These are phyloP conservation scores for Musca domestica DNA, from an alignment of 1,140 invertebrate species.

Conservation along the genomic window DNA sequence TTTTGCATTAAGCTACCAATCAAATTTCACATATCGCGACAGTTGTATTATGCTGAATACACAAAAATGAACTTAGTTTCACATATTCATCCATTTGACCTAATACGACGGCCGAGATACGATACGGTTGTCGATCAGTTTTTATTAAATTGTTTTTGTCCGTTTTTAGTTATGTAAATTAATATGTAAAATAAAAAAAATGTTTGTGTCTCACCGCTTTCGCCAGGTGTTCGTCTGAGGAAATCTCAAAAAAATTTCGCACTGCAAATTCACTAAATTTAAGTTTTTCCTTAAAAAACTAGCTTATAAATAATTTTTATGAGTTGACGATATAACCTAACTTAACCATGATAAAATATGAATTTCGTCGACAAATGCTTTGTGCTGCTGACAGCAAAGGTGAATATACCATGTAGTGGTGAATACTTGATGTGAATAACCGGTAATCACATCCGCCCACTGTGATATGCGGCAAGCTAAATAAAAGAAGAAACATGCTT, in stretches of 20 bases:
- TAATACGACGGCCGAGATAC: neutral
- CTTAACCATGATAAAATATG: conserved; percentile 38
- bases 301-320: conserved; percentile 55
- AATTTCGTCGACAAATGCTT: conserved; percentile 29
- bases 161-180: conserved; percentile 45
- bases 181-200: conserved; percentile 21
- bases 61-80: neutral
- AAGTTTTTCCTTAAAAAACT: conserved; percentile 55
- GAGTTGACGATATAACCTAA: conserved; percentile 56
- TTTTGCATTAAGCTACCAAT: too few species aligned
- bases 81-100: conserved; percentile 12
- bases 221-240: conserved; percentile 53
- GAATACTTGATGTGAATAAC: too few species aligned
- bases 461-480: too few species aligned
- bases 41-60: neutral
- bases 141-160: conserved; percentile 32
- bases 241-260: conserved; percentile 53
- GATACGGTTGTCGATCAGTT: conserved; percentile 23
- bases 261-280: conserved; percentile 55
- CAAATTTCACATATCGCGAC: too few species aligned
- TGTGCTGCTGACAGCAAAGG: conserved; percentile 15
- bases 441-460: too few species aligned
- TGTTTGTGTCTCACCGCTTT: conserved; percentile 47
- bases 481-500: too few species aligned
- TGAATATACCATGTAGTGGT: neutral